Evolutionary conservation across 2,888 invertebrate genomes (phyloP).

Genomic region (Phaedon cochleariae): DNA sequence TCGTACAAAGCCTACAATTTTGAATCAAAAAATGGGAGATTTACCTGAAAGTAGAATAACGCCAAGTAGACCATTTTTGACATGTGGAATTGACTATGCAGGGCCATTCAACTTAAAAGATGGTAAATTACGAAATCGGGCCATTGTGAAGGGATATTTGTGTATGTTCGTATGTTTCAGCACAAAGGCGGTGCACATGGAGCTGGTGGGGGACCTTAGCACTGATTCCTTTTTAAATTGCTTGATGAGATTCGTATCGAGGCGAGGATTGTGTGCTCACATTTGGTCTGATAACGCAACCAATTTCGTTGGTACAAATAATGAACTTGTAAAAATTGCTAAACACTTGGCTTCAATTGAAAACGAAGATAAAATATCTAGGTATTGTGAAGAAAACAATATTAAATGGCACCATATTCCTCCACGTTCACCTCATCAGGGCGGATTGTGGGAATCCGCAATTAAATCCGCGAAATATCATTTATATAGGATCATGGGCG

Average conservation of each 20-base stretch:
- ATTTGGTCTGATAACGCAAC: too few relatives aligned
- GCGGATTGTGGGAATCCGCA: too few relatives aligned
- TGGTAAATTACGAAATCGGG: slow-evolving; percentile 23
- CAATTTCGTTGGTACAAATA: slow-evolving; percentile 27
- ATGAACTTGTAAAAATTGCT: slow-evolving; percentile 28
- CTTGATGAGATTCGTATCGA: too few relatives aligned
- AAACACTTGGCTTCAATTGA: not conserved
- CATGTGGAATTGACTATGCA: too few relatives aligned
- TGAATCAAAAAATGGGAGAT: slow-evolving; percentile 33
- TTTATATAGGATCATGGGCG: slow-evolving; percentile 41
- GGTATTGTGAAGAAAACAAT: slow-evolving; percentile 39
- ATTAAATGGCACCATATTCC: slow-evolving; percentile 47
- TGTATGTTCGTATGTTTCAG: too few relatives aligned
- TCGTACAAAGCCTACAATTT: slow-evolving; percentile 14
- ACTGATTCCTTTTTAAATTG: too few relatives aligned
- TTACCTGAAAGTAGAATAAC: slow-evolving; percentile 32
- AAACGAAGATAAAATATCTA: not conserved
- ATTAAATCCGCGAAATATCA: slow-evolving; percentile 48
- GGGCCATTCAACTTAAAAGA: too few relatives aligned
- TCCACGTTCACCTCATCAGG: too few relatives aligned
- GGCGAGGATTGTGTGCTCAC: too few relatives aligned
- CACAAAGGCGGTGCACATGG: too few relatives aligned
- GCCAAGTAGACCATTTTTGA: too few relatives aligned
- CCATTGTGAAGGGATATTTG: slow-evolving; percentile 31
- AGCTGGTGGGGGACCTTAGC: too few relatives aligned